These are phyloP conservation scores for Brachymystax lenok DNA, from an alignment of 2,797 vertebrate species.

Conservation along the genomic window DNA sequence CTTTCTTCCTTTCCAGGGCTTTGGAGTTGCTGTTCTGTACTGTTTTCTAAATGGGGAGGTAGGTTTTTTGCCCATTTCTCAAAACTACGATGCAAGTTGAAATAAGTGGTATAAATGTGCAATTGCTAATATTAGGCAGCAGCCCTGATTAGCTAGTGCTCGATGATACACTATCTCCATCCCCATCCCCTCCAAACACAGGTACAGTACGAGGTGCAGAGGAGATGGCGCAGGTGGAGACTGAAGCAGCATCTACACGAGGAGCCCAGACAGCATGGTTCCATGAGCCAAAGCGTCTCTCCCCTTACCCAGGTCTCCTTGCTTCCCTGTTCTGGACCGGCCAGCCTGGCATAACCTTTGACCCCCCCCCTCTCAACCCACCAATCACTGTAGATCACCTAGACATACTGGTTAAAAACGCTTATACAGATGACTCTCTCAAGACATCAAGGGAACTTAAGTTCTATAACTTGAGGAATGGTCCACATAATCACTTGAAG, in stretches of 20 bases:
- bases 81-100: background rate
- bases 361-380: background rate
- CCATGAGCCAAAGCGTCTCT: conserved; percentile 78
- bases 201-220: conserved; percentile 89
- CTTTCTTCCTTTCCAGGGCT: conserved; percentile 75
- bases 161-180: background rate
- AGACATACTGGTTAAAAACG: background rate
- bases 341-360: conserved; percentile 9
- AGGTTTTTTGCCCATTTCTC: conserved; percentile 45
- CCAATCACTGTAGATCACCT: background rate
- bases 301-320: conserved; percentile 82
- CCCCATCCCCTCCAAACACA: conserved; percentile 51
- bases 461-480: background rate
- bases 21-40: conserved; percentile 90
- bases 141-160: background rate
- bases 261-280: conserved; percentile 65
- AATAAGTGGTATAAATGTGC: background rate
- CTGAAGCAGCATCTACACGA: conserved; percentile 70
- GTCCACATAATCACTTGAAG: background rate
- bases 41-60: conserved; percentile 95
- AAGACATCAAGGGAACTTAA: background rate
- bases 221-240: conserved; percentile 87
- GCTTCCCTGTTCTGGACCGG: conserved; percentile 55
- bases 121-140: background rate
- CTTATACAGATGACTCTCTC: background rate